Evolutionary conservation across 2,888 invertebrate genomes (phyloP), one percentile per base, ranked within the genome.

Genomic region (Leucophenga maculata): DNA sequence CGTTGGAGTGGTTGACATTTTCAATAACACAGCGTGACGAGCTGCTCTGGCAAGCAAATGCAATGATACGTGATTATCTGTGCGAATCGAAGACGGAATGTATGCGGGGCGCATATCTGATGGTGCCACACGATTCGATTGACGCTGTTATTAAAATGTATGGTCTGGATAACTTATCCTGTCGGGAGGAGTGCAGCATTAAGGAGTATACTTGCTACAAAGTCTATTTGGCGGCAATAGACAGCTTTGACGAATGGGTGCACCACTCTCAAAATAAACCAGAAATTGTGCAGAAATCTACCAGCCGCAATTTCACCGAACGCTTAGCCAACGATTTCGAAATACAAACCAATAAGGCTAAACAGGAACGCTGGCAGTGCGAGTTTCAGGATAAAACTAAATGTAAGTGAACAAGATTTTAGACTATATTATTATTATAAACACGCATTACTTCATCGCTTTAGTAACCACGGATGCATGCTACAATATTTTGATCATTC

Each of bases 231-330:
- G 93, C 95, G 82, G 96, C 95, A 3, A 91, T 96, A 72, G 96
- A 97, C 87, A 93, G 94, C 8, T 97, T 97, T 88, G 93, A 93
- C 74, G 94, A 95, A 79, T 98, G 97, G 97, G 95, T 95, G 77
- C 92, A 69, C n/a, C n/a, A n/a, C n/a, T n/a, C n/a, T n/a, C n/a
- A n/a, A n/a, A n/a, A n/a, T n/a, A n/a, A n/a, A n/a, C n/a, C n/a
- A n/a, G n/a, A n/a, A n/a, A n/a, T n/a, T n/a, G n/a, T n/a, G n/a
- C n/a, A n/a, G n/a, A n/a, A n/a, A n/a, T n/a, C n/a, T n/a, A n/a
- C n/a, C n/a, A n/a, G n/a, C n/a, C n/a, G n/a, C n/a, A n/a, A n/a
- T n/a, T n/a, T n/a, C n/a, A n/a, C n/a, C n/a, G n/a, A n/a, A n/a
- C n/a, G n/a, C n/a, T n/a, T n/a, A n/a, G n/a, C n/a, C n/a, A n/a